Evolutionary conservation across 2,113 vertebrate species (phyloP).

Genomic region (Gallinago undulata): DNA sequence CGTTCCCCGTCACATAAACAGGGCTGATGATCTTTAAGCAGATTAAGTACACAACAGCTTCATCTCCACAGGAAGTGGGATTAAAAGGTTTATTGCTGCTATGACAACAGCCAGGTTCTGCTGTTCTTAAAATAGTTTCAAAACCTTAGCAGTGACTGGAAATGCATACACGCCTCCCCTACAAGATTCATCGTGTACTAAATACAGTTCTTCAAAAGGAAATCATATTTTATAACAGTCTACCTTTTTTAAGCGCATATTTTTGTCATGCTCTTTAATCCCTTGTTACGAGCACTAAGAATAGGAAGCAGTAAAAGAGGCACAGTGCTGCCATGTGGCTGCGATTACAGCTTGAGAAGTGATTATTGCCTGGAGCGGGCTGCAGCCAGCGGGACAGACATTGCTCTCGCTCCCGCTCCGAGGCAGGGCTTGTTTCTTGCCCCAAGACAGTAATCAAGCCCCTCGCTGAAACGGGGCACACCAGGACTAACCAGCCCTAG

Average conservation of each 20-base stretch:
- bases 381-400: background rate
- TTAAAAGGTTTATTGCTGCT: conserved; percentile 68
- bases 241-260: background rate
- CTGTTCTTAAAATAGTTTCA: conserved; percentile 66
- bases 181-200: conserved; percentile 7
- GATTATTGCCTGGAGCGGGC: conserved; percentile 16
- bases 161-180: background rate
- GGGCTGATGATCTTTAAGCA: conserved; percentile 45
- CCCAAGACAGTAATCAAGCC: background rate
- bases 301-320: conserved; percentile 51
- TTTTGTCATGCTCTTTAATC: conserved; percentile 21
- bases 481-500: background rate
- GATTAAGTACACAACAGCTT: conserved; percentile 47
- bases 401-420: background rate
- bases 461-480: background rate
- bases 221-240: conserved; percentile 11
- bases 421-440: background rate
- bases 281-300: conserved; percentile 40
- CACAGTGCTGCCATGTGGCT: conserved; percentile 21
- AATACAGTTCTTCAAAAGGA: conserved; percentile 26
- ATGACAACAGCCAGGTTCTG: conserved; percentile 68
- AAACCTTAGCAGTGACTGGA: conserved; percentile 32
- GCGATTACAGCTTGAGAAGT: conserved; percentile 29
- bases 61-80: conserved; percentile 60
- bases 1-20: background rate